Evolutionary conservation across 2,888 invertebrate genomes (phyloP).

Genomic region (Parasteatoda lunata): DNA sequence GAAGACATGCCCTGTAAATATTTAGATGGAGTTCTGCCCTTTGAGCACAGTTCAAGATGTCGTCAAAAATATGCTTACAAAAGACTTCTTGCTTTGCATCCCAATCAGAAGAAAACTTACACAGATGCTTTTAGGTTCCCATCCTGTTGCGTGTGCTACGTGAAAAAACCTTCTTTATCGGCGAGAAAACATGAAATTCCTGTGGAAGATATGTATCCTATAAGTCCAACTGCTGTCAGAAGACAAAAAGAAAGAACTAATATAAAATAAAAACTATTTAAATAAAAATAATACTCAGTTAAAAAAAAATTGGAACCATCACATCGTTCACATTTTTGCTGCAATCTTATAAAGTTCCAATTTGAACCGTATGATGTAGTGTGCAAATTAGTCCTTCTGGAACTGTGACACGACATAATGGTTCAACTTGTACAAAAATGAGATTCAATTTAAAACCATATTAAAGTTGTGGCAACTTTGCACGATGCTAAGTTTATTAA

Average conservation of each 20-base stretch:
- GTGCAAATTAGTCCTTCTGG: too few relatives aligned
- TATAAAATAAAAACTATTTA: too few relatives aligned
- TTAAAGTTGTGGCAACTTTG: too few relatives aligned
- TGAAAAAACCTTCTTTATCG: slow-evolving; percentile 70
- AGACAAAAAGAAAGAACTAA: background rate
- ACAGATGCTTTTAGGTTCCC: slow-evolving; percentile 78
- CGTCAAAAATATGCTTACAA: slow-evolving; percentile 79
- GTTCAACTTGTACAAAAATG: too few relatives aligned
- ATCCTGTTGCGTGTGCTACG: slow-evolving; percentile 84
- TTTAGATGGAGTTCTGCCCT: slow-evolving; percentile 76
- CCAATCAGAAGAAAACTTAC: slow-evolving; percentile 71
- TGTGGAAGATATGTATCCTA: slow-evolving; percentile 16
- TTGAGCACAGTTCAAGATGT: slow-evolving; percentile 77
- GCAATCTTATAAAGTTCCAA: too few relatives aligned
- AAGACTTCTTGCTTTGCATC: slow-evolving; percentile 77
- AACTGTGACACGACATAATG: too few relatives aligned
- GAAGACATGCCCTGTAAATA: slow-evolving; percentile 76
- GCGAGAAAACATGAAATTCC: slow-evolving; percentile 27
- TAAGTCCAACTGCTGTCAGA: background rate
- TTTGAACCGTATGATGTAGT: too few relatives aligned
- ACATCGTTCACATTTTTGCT: too few relatives aligned
- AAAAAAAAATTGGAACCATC: too few relatives aligned
- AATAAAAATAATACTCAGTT: too few relatives aligned
- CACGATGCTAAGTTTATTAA: too few relatives aligned
- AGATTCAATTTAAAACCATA: too few relatives aligned